Evolutionary conservation across 2,113 vertebrate species (phyloP).

Genomic region (Sorex fumeus): DNA sequence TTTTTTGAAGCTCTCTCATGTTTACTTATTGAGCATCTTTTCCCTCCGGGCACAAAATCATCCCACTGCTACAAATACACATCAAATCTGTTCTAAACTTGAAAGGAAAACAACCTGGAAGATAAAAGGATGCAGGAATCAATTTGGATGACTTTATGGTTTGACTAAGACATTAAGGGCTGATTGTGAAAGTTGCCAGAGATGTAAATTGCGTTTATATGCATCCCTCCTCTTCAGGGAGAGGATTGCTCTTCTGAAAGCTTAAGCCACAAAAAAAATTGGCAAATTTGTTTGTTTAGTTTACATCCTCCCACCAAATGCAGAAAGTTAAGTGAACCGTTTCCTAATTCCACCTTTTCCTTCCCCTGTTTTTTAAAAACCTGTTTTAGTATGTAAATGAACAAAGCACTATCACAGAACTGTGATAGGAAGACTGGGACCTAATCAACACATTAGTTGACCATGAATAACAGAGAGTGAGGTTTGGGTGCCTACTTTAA

Average conservation of each 20-base stretch:
- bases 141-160: conserved; percentile 54
- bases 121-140: conserved; percentile 56
- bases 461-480: not conserved
- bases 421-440: not conserved
- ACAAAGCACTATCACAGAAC: not conserved
- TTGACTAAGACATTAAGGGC: conserved; percentile 67
- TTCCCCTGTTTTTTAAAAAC: not conserved
- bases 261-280: conserved; percentile 16
- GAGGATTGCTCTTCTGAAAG: not conserved
- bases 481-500: conserved; percentile 1
- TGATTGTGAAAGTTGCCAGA: conserved; percentile 28
- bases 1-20: conserved; percentile 36
- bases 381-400: not conserved
- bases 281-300: not conserved
- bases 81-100: conserved; percentile 56
- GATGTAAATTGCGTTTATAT: conserved; percentile 50
- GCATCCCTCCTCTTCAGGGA: not conserved
- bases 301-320: not conserved
- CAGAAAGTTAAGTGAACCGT: not conserved
- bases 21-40: conserved; percentile 46
- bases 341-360: not conserved
- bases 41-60: conserved; percentile 32
- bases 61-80: conserved; percentile 58
- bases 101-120: conserved; percentile 71
- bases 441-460: not conserved